Evolutionary conservation across 2,888 invertebrate species (phyloP), one percentile per base, ranked within the genome.

Genomic region (Athalia cordata): DNA sequence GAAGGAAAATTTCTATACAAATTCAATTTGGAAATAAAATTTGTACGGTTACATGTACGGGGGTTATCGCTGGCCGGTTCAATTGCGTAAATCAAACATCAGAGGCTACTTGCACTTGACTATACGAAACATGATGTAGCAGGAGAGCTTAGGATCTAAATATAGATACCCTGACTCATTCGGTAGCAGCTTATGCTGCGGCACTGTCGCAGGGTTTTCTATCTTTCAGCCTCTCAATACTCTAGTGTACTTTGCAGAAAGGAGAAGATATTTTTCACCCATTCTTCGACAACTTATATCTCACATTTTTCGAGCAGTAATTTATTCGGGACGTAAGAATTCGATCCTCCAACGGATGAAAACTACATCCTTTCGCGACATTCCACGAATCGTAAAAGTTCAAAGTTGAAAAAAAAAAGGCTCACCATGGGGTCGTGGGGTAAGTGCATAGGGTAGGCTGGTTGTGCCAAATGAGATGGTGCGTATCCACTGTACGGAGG

Each of bases 361-460:
- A 29, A 29, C 29, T 29, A 2, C 29, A 29, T 29, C 77, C 78
- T 11, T 77, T 72, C 9, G 6, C 8, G 15, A 7, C 5, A 29
- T 9, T 68, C 6, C 5, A 55, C 11, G 47, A 5, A 55, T 68
- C 52, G 55, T 8, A 55, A 55, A n/a, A 3, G n/a, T 55, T 29
- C 2, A 29, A 29, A 9, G 78, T 78, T 52, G 77, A 79, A n/a
- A n/a, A 61, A 70, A 52, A 45, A 5, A 57, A 80, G 29, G 86
- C 89, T 89, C 84, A 91, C 91, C 90, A 91, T 90, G 82, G 90
- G 90, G 85, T 91, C 91, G 85, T 91, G 91, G 84, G 90, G 87
- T 88, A 90, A 88, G 89, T 90, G 91, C 89, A 90, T 90, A 59
- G 90, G 89, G 82, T 90, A 90, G 79, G 87, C 89, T 79, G 89